Evolutionary conservation across 2,888 invertebrate species (phyloP).

Genomic region (Cephus sareptanus): DNA sequence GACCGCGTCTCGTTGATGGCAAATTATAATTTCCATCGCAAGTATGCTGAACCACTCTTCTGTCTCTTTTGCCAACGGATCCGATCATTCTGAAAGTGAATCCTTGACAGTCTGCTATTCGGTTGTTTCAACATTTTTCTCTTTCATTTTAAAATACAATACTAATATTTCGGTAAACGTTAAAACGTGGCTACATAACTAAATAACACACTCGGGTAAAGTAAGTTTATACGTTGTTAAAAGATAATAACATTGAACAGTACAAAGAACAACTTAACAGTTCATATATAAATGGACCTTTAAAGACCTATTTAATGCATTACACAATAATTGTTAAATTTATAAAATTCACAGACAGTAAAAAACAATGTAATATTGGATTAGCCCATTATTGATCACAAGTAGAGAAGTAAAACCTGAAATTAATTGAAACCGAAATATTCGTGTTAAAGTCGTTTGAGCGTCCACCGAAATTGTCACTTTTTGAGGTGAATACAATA

Average conservation of each 20-base stretch:
- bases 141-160: neutral
- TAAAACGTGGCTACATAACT: neutral
- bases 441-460: neutral
- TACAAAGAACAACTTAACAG: neutral
- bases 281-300: neutral
- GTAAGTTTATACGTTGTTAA: neutral
- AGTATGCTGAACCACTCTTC: slow-evolving; percentile 55
- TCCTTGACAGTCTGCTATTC: slow-evolving; percentile 39
- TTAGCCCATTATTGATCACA: neutral
- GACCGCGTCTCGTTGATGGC: slow-evolving; percentile 47
- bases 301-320: neutral
- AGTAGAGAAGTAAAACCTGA: neutral
- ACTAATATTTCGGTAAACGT: slow-evolving; percentile 3
- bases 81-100: slow-evolving; percentile 63
- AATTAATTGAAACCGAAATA: neutral
- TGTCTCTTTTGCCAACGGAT: slow-evolving; percentile 61
- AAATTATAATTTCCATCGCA: slow-evolving; percentile 60
- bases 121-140: neutral
- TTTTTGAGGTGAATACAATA: neutral
- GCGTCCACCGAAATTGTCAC: slow-evolving; percentile 4
- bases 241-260: neutral
- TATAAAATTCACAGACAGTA: neutral
- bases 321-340: neutral
- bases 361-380: neutral
- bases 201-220: neutral